Percentiles rank a stretch among this genome's conserved stretches.
These are phyloP conservation scores for Dendrolimus kikuchii DNA, from an alignment of 1,140 invertebrate species.

Conservation along the genomic window DNA sequence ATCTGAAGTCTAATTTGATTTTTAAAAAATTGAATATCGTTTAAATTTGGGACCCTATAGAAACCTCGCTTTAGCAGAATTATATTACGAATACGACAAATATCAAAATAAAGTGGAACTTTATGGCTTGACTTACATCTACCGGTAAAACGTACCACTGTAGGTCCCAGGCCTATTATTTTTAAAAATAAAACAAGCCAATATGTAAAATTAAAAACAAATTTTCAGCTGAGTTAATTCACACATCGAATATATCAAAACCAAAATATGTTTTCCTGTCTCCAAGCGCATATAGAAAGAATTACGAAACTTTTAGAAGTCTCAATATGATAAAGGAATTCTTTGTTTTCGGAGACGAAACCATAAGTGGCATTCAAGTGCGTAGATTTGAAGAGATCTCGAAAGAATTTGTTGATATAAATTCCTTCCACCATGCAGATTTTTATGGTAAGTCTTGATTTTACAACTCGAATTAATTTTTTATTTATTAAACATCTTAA, in stretches of 20 bases:
- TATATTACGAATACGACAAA: no score
- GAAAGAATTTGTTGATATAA: constrained; percentile 21
- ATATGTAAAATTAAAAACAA: neutral
- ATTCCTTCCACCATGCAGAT: constrained; percentile 20
- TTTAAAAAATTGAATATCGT: no score
- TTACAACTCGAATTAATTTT: no score
- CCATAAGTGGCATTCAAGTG: constrained; percentile 7
- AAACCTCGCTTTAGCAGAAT: no score
- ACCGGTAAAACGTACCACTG: no score
- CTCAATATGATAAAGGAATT: constrained; percentile 24
- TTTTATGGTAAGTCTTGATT: constrained; percentile 26
- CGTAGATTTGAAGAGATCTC: constrained; percentile 24
- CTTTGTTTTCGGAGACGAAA: constrained; percentile 26
- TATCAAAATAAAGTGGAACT: no score
- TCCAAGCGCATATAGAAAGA: constrained; percentile 20
- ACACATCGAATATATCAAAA: constrained; percentile 35
- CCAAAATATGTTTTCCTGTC: constrained; percentile 46
- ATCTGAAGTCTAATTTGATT: no score
- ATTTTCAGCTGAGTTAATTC: constrained; percentile 39
- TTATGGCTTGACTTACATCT: no score
- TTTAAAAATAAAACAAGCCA: neutral
- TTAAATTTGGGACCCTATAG: no score
- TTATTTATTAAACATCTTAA: no score
- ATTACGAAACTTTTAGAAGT: constrained; percentile 24
- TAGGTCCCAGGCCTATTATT: no score